A percentile compares a stretch with the other conserved stretches of the same genome.
Evolutionary conservation across 1,140 invertebrate species (phyloP).

Genomic region (Trissolcus basalis): DNA sequence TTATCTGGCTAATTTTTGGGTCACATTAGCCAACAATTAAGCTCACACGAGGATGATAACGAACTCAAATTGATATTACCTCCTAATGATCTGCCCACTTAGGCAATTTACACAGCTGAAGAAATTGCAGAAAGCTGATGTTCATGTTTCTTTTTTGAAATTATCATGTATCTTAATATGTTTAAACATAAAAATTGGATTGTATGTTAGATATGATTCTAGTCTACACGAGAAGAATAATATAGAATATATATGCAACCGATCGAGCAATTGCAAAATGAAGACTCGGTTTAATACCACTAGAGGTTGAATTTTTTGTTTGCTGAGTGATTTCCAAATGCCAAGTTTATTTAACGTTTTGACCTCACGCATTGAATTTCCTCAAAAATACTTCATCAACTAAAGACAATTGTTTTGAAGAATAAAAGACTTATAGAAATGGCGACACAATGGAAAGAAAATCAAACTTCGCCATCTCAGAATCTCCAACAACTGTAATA

Average conservation of each 20-base stretch:
- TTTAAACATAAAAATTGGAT: too few relatives aligned
- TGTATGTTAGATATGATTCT: too few relatives aligned
- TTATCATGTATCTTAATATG: too few relatives aligned
- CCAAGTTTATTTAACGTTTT: too few relatives aligned
- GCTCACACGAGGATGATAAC: constrained; percentile 15
- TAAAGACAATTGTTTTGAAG: constrained; percentile 42
- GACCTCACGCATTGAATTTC: constrained; percentile 27
- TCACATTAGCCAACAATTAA: constrained; percentile 31
- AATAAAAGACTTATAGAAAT: constrained; percentile 50
- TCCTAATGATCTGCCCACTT: constrained; percentile 12
- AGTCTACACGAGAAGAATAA: too few relatives aligned
- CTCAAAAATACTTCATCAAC: constrained; percentile 35
- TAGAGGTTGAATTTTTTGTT: too few relatives aligned
- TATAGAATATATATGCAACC: too few relatives aligned
- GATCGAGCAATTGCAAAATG: too few relatives aligned
- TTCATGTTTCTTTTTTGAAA: too few relatives aligned
- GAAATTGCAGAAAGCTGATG: neutral
- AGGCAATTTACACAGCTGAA: constrained; percentile 11
- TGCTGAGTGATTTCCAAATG: too few relatives aligned
- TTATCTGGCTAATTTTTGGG: constrained; percentile 1
- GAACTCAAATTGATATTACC: constrained; percentile 32
- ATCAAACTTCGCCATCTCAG: constrained; percentile 49
- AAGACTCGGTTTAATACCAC: too few relatives aligned
- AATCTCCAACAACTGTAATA: constrained; percentile 56
- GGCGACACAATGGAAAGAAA: constrained; percentile 53